phyloP scores from a whole-genome alignment of 2,888 invertebrate species.

The Iphiclides podalirius region DNA sequence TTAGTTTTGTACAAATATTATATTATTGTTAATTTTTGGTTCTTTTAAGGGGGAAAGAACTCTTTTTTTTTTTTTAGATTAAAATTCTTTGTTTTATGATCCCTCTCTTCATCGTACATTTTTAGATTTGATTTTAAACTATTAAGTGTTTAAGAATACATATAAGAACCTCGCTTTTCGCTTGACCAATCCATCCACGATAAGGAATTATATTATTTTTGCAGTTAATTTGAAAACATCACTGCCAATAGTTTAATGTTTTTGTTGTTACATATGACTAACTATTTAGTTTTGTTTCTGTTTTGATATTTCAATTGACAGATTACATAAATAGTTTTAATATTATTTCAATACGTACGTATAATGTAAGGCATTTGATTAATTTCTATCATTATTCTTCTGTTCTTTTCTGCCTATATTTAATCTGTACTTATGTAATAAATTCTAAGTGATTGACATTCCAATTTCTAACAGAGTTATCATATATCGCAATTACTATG shows the following conservation, averaged over 20 bases:
- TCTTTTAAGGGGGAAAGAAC: too few relatives aligned
- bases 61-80: slow-evolving; percentile 4
- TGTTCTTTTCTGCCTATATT: neutral
- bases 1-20: slow-evolving; percentile 20
- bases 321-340: too few relatives aligned
- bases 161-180: neutral
- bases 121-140: neutral
- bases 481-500: slow-evolving; percentile 1
- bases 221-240: too few relatives aligned
- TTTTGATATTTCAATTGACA: too few relatives aligned
- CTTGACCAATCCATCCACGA: neutral
- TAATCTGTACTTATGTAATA: neutral
- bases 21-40: slow-evolving; percentile 11
- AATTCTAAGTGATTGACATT: slow-evolving; percentile 7
- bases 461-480: neutral
- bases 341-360: too few relatives aligned
- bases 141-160: too few relatives aligned
- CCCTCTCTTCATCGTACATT: too few relatives aligned
- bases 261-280: too few relatives aligned
- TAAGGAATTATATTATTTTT: too few relatives aligned
- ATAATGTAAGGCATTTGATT: too few relatives aligned
- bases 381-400: neutral
- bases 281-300: too few relatives aligned
- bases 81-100: neutral
- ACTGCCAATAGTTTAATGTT: too few relatives aligned